Evolutionary conservation across 2,113 vertebrate genomes (phyloP), one percentile per base, ranked within the genome.

Genomic region (Burhinus bistriatus): DNA sequence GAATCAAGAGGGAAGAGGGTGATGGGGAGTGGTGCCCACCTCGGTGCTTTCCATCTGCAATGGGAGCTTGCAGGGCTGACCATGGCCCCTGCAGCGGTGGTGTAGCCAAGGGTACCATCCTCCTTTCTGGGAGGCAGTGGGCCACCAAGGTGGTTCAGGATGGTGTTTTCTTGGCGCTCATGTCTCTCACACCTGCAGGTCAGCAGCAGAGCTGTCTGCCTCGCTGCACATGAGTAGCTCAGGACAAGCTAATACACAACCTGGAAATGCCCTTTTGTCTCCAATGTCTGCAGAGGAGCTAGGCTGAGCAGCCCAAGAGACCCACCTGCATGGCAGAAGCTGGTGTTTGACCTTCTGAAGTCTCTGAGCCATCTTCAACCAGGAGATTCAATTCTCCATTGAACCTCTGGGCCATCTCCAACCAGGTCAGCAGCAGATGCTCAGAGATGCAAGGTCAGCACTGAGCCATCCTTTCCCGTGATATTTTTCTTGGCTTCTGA

Each of bases 21-120:
- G 68, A 10, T 55, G 58, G 34, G 27, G 20, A 79, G 10, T 88
- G 11, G 4, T 23, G 26, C 14, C 54, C 18, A 7, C 19, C 30
- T 32, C 0, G 1, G 6, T 15, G 15, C 22, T 55, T 34, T 32
- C 29, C 38, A 47, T 38, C n/a, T 26, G 38, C 64, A 77, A 2
- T 9, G 54, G 64, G 36, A 76, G 9, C 58, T 44, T 21, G 42
- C 42, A 72, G 79, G 54, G 27, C n/a, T 61, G 83, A 47, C 11
- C 49, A 36, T 0, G 0, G 61, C 6, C 38, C 6, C 32, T 29
- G 42, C 20, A 30, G 83, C 36, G 29, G 8, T 6, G 32, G 2
- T 25, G 38, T 12, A 69, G 42, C 40, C 25, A 22, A 26, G 32
- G 34, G 42, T 32, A 21, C 23, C 47, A 4, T 6, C 36, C 47